Conservation (phyloP, 2,888 invertebrate genomes). For the Atrina japonica region DNA sequence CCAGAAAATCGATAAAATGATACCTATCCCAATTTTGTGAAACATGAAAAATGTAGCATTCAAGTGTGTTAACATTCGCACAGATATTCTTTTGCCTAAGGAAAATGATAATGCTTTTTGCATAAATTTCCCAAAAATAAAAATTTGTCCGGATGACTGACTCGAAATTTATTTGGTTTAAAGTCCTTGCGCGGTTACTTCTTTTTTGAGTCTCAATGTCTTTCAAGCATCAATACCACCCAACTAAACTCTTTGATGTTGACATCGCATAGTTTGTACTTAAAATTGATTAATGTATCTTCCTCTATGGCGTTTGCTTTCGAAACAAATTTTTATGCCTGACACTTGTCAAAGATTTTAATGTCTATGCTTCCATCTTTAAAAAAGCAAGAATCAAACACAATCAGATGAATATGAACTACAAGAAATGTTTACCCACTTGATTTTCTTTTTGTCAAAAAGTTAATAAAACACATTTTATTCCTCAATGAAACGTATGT, state of each 20-base stretch:
- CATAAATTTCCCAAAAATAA: conserved; percentile 2
- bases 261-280: conserved; percentile 1
- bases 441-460: conserved; percentile 17
- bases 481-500: conserved; percentile 15
- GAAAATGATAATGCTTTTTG: too few relatives aligned
- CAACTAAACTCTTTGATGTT: conserved; percentile 21
- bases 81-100: too few relatives aligned
- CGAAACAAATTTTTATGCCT: conserved; percentile 19
- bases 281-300: conserved; percentile 16
- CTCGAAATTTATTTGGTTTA: not conserved
- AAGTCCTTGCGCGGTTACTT: conserved; percentile 11
- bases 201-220: conserved; percentile 14
- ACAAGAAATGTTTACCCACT: conserved; percentile 18
- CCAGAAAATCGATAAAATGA: too few relatives aligned
- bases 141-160: conserved; percentile 9
- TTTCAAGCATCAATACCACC: conserved; percentile 28
- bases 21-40: too few relatives aligned
- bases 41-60: too few relatives aligned
- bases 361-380: conserved; percentile 11
- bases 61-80: too few relatives aligned
- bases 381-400: conserved; percentile 16
- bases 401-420: conserved; percentile 1
- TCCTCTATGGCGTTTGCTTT: conserved; percentile 19
- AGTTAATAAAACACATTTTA: conserved; percentile 33
- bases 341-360: conserved; percentile 15